phyloP scores from a whole-genome alignment of 1,140 invertebrate species.

The Himalopsyche phryganea region DNA sequence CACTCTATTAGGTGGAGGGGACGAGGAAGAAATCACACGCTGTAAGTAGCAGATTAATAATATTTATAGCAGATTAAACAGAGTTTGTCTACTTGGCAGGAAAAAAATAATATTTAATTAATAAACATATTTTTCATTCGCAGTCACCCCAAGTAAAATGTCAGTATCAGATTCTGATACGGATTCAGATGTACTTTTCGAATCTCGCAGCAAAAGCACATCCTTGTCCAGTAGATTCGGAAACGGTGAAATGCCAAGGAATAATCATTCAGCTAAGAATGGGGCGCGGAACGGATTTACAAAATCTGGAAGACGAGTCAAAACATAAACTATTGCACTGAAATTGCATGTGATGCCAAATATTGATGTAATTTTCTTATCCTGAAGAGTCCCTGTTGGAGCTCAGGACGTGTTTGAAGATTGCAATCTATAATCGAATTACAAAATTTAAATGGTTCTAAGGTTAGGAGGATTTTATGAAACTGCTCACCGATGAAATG shows the following conservation, averaged over 20 bases:
- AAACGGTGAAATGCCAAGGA: conserved; percentile 50
- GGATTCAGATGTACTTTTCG: conserved; percentile 70
- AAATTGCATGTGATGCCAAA: conserved; percentile 12
- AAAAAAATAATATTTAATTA: conserved; percentile 2
- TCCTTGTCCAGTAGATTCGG: conserved; percentile 47
- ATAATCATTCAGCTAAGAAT: conserved; percentile 36
- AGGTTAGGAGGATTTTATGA: too few relatives aligned
- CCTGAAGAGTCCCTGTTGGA: too few relatives aligned
- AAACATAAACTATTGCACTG: conserved; percentile 43
- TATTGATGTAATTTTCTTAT: background rate
- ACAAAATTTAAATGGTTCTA: too few relatives aligned
- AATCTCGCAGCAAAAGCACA: conserved; percentile 55
- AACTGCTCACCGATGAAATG: too few relatives aligned
- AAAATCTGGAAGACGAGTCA: conserved; percentile 54
- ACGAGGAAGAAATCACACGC: conserved; percentile 50
- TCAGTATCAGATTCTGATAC: conserved; percentile 71
- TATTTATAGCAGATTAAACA: too few relatives aligned
- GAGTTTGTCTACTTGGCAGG: too few relatives aligned
- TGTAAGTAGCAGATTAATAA: conserved; percentile 41
- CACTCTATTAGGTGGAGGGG: conserved; percentile 59
- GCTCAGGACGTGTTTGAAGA: too few relatives aligned
- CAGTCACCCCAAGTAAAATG: conserved; percentile 55
- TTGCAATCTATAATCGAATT: too few relatives aligned
- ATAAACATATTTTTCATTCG: conserved; percentile 37
- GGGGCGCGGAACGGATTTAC: conserved; percentile 53